Conservation (phyloP, 2,113 vertebrate genomes). For the Piliocolobus tephrosceles region DNA sequence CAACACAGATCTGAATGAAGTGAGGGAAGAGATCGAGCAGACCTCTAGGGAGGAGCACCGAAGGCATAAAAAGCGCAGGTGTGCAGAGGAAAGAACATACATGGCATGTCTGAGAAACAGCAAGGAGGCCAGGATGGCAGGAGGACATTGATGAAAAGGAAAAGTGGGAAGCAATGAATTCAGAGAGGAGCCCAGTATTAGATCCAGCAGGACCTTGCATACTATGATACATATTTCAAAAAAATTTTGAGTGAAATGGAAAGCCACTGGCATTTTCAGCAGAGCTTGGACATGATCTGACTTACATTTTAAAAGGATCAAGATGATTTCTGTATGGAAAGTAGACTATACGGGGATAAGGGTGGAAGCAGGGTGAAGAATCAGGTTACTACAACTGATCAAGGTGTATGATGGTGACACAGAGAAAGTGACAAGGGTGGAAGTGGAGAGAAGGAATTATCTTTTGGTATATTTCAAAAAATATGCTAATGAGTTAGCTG, state of each 20-base stretch:
- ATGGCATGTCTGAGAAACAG: neutral
- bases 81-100: neutral
- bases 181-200: neutral
- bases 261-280: neutral
- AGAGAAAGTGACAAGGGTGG: neutral
- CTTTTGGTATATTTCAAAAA: neutral
- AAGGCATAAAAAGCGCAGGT: neutral
- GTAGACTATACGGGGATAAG: neutral
- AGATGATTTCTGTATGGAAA: neutral
- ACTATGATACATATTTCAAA: neutral
- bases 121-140: neutral
- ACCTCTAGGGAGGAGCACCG: no score
- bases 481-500: neutral
- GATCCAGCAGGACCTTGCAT: neutral
- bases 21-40: neutral
- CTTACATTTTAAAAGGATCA: neutral
- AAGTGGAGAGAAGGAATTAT: neutral
- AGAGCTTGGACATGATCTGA: neutral
- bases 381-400: neutral
- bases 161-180: neutral
- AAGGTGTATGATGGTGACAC: neutral
- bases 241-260: neutral
- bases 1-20: neutral
- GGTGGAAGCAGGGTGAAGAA: neutral
- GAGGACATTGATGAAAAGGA: neutral